Conservation (phyloP, 2,797 vertebrate genomes). For the Peromyscus aztecus region DNA sequence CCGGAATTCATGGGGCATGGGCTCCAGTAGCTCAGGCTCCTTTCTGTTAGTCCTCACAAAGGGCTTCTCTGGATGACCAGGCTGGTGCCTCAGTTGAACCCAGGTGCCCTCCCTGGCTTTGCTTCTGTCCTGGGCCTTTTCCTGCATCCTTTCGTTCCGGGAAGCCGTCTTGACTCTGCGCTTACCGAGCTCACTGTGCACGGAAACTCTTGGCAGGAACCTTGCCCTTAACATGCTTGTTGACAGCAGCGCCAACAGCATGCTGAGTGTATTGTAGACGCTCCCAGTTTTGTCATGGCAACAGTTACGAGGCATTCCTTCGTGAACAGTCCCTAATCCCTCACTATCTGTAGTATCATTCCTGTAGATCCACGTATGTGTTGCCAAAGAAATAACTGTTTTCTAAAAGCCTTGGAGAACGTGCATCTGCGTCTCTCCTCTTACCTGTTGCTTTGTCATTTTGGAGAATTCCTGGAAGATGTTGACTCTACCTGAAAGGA, state of each 20-base stretch:
- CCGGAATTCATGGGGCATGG: neutral
- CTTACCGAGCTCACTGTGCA: neutral
- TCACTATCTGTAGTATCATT: neutral
- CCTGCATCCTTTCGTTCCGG: neutral
- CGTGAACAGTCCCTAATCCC: neutral
- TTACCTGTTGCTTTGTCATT: neutral
- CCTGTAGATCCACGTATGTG: neutral
- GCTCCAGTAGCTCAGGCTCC: neutral
- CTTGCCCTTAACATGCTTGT: neutral
- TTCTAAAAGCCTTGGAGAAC: neutral
- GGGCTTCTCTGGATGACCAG: neutral
- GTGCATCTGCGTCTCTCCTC: rapidly evolving
- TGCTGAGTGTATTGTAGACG: neutral
- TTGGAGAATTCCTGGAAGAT: neutral
- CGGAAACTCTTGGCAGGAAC: neutral
- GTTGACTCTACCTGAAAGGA: neutral
- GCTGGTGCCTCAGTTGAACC: neutral
- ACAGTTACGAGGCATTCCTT: neutral
- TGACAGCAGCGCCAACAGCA: neutral
- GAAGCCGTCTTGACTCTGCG: neutral
- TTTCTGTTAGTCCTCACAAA: neutral
- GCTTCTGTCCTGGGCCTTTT: neutral
- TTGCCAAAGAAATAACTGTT: neutral
- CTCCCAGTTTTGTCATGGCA: neutral
- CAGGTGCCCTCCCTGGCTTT: neutral